Base-by-base conservation (phyloP, 2,113 vertebrate genomes). In the Osmerus eperlanus region DNA sequence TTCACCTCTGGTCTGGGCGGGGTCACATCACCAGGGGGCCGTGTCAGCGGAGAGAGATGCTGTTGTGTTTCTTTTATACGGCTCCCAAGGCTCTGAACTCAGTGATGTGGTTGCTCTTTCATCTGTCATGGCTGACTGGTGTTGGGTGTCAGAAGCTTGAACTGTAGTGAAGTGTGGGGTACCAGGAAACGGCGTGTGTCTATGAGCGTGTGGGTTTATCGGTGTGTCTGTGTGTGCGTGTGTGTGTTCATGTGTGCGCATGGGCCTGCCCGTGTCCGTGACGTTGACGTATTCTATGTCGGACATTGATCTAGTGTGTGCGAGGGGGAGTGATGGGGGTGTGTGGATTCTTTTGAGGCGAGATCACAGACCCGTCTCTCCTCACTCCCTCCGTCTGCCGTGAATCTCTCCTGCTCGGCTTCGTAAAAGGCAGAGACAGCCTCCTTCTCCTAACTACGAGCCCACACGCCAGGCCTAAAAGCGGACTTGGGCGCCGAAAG, bases 241-340 rank as follows among this genome's bases (percentile, higher is more conserved):
- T 67, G 41, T 52, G 65, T 67, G 65, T 67, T 21, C 23, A n/a
- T 54, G 51, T 28, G 65, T 53, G 51, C 21, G 65, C 52, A 5
- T n/a, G 65, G 16, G 47, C 53, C 19, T 53, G 47, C 53, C 19
- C 25, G 32, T 51, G 41, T 19, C 36, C 36, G 32, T 65, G 19
- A 41, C 28, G 41, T 14, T n/a, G 56, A 67, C 63, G n/a, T 1
- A 9, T 6, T 23, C 8, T 65, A 23, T 63, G 60, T 36, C 7
- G 52, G 52, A 21, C 9, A 56, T 32, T 68, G 18, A 47, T 29
- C 19, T 3, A 65, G 32, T 13, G 21, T 63, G 59, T 72, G 36
- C 32, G 29, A 41, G 28, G 18, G 63, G 54, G 36, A 41, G 36
- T 1, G 36, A 41, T 47, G 41, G 2, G 41, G 41, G 41, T 7